phyloP scores from a whole-genome alignment of 2,113 vertebrate species.

The Oreochromis tanganicae region DNA sequence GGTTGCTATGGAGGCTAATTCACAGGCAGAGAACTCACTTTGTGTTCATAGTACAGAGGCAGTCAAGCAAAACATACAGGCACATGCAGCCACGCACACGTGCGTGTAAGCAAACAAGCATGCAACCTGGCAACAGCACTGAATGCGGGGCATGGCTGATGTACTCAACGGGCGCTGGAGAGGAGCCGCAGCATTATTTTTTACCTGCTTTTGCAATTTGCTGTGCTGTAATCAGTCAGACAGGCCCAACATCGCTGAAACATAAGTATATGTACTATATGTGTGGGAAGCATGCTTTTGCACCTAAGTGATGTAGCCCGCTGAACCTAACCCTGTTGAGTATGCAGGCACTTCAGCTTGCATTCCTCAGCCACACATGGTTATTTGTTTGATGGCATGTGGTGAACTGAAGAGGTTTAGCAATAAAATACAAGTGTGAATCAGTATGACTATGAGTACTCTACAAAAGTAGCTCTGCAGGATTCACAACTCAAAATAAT shows the following conservation, averaged over 20 bases:
- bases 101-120: neutral
- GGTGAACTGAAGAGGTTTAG: neutral
- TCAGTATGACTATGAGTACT: neutral
- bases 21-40: slow-evolving; percentile 37
- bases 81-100: neutral
- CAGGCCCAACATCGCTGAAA: neutral
- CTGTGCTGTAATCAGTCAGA: neutral
- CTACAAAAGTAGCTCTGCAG: neutral
- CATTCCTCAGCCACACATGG: neutral
- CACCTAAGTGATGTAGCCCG: neutral
- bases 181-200: neutral
- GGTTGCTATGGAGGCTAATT: slow-evolving; percentile 74
- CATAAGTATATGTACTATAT: neutral
- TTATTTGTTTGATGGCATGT: neutral
- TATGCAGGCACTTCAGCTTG: neutral
- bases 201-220: neutral
- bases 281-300: neutral
- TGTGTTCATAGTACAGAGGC: slow-evolving; percentile 23
- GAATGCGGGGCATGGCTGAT: neutral
- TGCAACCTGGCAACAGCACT: slow-evolving; percentile 42
- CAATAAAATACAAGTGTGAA: neutral
- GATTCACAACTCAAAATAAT: neutral
- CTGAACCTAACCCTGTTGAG: neutral
- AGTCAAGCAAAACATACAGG: slow-evolving; percentile 17
- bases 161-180: neutral